A percentile compares a stretch with the other conserved stretches of the same genome.
phyloP scores from a whole-genome alignment of 2,113 vertebrate genomes.

The Ameiurus melas region DNA sequence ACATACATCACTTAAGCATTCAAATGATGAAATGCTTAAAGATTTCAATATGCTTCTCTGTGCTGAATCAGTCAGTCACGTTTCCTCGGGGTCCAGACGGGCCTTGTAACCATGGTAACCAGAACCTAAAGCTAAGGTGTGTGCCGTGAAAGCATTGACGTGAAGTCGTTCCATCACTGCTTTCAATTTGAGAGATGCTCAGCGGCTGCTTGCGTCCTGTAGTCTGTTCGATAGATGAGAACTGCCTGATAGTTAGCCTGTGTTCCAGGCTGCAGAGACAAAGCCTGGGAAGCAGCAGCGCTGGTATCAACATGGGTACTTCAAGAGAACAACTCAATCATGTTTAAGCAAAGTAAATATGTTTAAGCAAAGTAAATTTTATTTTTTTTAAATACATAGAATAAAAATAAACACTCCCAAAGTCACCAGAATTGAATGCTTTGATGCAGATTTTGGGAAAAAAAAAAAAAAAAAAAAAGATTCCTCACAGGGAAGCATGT shows the following conservation, averaged over 20 bases:
- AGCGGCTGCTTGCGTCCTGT: neutral
- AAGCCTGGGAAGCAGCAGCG: neutral
- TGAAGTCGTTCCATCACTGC: slow-evolving; percentile 33
- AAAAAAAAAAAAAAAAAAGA: no score
- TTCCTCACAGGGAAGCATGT: no score
- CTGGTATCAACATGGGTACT: neutral
- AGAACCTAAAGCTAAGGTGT: slow-evolving; percentile 23
- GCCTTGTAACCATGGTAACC: slow-evolving; percentile 54
- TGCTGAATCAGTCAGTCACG: slow-evolving; percentile 21
- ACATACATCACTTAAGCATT: neutral
- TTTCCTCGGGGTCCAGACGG: slow-evolving; percentile 20
- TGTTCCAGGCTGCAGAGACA: neutral
- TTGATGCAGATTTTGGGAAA: no score
- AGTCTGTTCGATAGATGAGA: neutral
- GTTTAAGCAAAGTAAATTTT: no score
- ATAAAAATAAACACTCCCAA: no score
- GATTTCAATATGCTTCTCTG: slow-evolving; percentile 13
- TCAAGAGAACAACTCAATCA: neutral
- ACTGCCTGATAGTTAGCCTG: neutral
- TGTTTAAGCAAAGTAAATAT: no score
- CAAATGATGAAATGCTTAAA: neutral
- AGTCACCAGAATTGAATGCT: no score
- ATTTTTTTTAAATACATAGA: no score
- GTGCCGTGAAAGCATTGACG: slow-evolving; percentile 22
- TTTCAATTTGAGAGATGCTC: slow-evolving; percentile 42